Base-by-base conservation (phyloP, 2,888 invertebrate species). In the Agrotis exclamationis region DNA sequence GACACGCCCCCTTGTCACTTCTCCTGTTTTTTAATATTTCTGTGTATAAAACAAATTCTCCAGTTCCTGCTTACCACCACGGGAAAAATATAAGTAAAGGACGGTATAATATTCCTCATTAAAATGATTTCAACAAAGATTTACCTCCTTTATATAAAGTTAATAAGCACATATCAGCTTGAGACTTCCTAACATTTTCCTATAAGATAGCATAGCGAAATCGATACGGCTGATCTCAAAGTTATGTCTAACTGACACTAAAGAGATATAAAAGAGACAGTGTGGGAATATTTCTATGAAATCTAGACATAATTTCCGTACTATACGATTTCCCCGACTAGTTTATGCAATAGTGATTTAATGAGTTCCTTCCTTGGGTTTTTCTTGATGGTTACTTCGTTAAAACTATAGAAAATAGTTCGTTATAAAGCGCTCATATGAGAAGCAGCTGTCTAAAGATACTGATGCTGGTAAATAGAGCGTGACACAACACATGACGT, bases 281-380 rank as follows among this genome's bases (percentile, higher is more conserved):
- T 39, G 76, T 80, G 80, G 53, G 80, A 80, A 64, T 7, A 63
- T 54, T 51, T 67, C 47, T 45, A 33, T 73, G 58, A 47, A 65
- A 77, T 47, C 53, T 14, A 56, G 16, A 65, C 51, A 44, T 65
- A 44, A 78, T 65, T 59, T 75, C 64, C 76, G 76, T 54, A 24
- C 57, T 45, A 78, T 53, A 58, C 4, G 22, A 75, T 80, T 69
- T 74, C 80, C 75, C 64, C 50, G n/a, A 33, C 5, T 24, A 28
- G 7, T 39, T 24, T 18, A 58, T n/a, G 39, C 50, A 63, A 79
- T 20, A 51, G 14, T 24, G 7, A 5, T 16, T 28, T 74, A 74
- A 76, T 76, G 51, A 24, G 11, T 79, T 79, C 66, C 80, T 66
- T 54, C 22, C 58, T 18, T 48, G 45, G 11, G n/a, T 69, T 50